phyloP scores from a whole-genome alignment of 2,888 invertebrate genomes.

The Lochmaea crataegi region DNA sequence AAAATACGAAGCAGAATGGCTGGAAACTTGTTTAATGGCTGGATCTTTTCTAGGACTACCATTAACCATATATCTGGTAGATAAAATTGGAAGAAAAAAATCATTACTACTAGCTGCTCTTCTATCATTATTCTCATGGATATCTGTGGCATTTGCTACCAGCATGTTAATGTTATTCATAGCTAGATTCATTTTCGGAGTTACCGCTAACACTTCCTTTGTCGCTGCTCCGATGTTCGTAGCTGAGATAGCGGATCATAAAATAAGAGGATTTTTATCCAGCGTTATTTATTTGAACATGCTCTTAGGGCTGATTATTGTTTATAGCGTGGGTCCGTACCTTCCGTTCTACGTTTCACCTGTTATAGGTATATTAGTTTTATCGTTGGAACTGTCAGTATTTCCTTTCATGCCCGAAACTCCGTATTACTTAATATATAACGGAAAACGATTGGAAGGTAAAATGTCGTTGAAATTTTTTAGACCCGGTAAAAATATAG shows the following conservation, averaged over 20 bases:
- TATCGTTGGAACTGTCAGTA: constrained; percentile 55
- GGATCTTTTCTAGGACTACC: constrained; percentile 57
- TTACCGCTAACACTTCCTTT: constrained; percentile 61
- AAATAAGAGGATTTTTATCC: constrained; percentile 60
- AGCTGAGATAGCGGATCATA: constrained; percentile 63
- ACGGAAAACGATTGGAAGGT: constrained; percentile 55
- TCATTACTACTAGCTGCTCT: constrained; percentile 58
- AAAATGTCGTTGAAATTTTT: constrained; percentile 56
- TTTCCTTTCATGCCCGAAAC: constrained; percentile 62
- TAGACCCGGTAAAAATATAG: constrained; percentile 53
- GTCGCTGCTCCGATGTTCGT: constrained; percentile 63
- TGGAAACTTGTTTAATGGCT: constrained; percentile 53
- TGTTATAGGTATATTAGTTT: constrained; percentile 57
- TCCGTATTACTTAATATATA: constrained; percentile 60
- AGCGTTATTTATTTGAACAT: constrained; percentile 62
- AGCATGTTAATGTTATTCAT: constrained; percentile 54
- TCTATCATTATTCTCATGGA: constrained; percentile 59
- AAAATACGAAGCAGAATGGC: constrained; percentile 52
- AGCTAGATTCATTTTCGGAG: constrained; percentile 55
- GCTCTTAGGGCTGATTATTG: constrained; percentile 60
- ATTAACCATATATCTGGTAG: constrained; percentile 56
- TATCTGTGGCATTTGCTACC: constrained; percentile 55
- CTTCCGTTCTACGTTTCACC: constrained; percentile 59
- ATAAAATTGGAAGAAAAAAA: constrained; percentile 57
- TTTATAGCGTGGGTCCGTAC: constrained; percentile 58